Conservation (phyloP, 1,140 invertebrate species). For the Carposina sasakii region DNA sequence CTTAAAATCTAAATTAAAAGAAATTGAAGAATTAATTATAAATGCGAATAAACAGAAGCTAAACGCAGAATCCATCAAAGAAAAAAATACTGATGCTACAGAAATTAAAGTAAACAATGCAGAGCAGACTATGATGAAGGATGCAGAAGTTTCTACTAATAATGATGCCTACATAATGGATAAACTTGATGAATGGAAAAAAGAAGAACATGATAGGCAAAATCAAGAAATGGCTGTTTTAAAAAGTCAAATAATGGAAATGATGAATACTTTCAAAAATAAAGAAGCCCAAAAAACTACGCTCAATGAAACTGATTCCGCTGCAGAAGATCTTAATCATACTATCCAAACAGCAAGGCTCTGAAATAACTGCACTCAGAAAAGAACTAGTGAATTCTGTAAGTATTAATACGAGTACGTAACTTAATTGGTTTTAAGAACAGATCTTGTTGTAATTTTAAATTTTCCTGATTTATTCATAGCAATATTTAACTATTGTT, state of each 20-base stretch:
- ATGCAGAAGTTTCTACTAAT: conserved; percentile 49
- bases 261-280: conserved; percentile 48
- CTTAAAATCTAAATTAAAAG: conserved; percentile 56
- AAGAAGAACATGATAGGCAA: conserved; percentile 61
- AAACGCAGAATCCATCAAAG: conserved; percentile 7
- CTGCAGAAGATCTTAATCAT: conserved; percentile 48
- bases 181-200: conserved; percentile 63
- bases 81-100: conserved; percentile 9
- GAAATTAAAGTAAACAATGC: conserved; percentile 9
- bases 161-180: conserved; percentile 45
- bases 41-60: conserved; percentile 21
- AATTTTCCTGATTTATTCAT: too few relatives aligned
- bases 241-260: conserved; percentile 50
- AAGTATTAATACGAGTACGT: too few relatives aligned
- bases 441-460: too few relatives aligned
- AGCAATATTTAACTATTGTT: too few relatives aligned
- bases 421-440: too few relatives aligned
- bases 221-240: conserved; percentile 59
- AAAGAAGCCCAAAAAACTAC: conserved; percentile 29
- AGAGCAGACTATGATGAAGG: conserved; percentile 35
- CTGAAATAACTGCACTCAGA: conserved; percentile 49
- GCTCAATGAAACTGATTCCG: conserved; percentile 48
- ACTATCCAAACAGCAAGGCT: conserved; percentile 54
- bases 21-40: conserved; percentile 45
- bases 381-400: conserved; percentile 43